phyloP scores from a whole-genome alignment of 2,888 invertebrate species.

The Drosophila peninsularis region DNA sequence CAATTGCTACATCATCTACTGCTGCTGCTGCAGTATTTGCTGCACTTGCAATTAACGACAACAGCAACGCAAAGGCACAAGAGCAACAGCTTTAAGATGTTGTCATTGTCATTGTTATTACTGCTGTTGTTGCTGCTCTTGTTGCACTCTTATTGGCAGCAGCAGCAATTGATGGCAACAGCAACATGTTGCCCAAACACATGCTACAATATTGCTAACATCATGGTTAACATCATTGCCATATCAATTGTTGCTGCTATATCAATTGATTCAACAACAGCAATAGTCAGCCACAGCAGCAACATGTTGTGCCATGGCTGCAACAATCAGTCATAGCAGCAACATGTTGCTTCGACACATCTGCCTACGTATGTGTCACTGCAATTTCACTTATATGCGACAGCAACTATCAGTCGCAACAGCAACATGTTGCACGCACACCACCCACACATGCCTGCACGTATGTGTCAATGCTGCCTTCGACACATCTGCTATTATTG shows the following conservation, averaged over 20 bases:
- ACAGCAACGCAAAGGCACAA: neutral
- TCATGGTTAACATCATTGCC: neutral
- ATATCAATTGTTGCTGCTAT: neutral
- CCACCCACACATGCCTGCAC: conserved; percentile 4
- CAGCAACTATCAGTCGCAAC: neutral
- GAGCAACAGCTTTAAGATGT: neutral
- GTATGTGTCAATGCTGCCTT: conserved; percentile 22
- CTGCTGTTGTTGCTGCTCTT: too few species aligned
- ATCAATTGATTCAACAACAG: neutral
- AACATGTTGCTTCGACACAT: neutral
- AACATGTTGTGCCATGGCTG: too few species aligned
- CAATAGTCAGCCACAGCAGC: neutral
- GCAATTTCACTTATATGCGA: neutral
- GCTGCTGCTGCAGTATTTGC: too few species aligned
- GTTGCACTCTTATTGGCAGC: too few species aligned
- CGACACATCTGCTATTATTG: conserved; percentile 22
- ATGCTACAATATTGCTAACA: neutral
- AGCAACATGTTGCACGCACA: neutral
- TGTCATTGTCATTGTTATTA: too few species aligned
- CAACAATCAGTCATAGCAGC: neutral
- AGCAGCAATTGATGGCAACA: neutral
- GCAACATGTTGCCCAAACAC: neutral
- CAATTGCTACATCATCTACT: too few species aligned
- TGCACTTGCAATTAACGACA: neutral
- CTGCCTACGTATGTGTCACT: too few species aligned